phyloP scores from a whole-genome alignment of 2,888 invertebrate species.

The Ophion ventricosus region DNA sequence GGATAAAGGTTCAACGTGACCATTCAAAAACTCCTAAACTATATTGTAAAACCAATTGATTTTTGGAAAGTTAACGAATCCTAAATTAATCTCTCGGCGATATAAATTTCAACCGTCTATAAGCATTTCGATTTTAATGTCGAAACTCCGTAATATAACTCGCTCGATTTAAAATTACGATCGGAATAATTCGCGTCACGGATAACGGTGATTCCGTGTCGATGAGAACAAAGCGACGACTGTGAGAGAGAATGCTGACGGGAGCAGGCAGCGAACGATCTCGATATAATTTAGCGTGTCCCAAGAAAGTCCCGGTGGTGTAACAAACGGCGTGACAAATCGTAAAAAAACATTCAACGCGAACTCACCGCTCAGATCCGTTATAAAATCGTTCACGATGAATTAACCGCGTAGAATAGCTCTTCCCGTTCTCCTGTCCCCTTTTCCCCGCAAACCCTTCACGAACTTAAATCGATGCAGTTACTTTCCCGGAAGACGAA shows the following conservation, averaged over 20 bases:
- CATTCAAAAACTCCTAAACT: no score
- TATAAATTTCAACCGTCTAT: no score
- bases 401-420: slow-evolving; percentile 74
- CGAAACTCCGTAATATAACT: neutral
- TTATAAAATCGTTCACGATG: slow-evolving; percentile 74
- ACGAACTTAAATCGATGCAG: slow-evolving; percentile 46
- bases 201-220: neutral
- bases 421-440: neutral
- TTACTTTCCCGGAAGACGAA: slow-evolving; percentile 65
- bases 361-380: slow-evolving; percentile 66
- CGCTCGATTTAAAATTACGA: neutral
- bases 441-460: neutral
- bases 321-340: slow-evolving; percentile 31
- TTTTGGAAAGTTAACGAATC: no score
- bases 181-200: neutral
- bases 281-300: slow-evolving; percentile 21
- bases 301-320: neutral
- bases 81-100: no score
- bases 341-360: neutral
- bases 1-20: no score
- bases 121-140: no score
- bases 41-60: no score
- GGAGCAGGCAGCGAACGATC: neutral
- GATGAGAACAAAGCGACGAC: slow-evolving; percentile 40
- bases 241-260: slow-evolving; percentile 18